Conservation (phyloP, 2,113 vertebrate genomes). For the Taurulus bubalis region DNA sequence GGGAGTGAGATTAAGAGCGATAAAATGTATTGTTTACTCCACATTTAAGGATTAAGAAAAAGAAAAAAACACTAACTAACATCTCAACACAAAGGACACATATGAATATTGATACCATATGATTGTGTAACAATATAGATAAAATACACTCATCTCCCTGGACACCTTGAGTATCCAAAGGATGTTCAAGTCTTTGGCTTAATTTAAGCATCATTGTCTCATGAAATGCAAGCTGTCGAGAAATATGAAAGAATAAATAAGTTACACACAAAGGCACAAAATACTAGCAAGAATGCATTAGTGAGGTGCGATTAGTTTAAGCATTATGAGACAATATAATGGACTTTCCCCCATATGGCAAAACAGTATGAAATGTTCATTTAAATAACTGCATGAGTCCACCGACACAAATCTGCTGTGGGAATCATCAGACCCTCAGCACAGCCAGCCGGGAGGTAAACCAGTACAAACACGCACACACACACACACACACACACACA, state of each 20-base stretch:
- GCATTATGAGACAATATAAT: not conserved
- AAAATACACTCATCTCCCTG: not conserved
- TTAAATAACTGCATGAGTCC: not conserved
- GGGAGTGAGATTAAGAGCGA: conserved; percentile 20
- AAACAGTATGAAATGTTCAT: conserved; percentile 1
- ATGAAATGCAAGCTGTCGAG: not conserved
- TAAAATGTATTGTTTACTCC: conserved; percentile 19
- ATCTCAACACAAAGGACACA: no score
- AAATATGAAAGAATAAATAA: not conserved
- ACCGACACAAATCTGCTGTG: not conserved
- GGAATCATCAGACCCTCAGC: conserved; percentile 24
- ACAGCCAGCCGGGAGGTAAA: conserved; percentile 9
- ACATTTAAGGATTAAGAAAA: not conserved
- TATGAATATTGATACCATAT: no score
- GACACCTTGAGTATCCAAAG: not conserved
- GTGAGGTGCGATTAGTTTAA: not conserved
- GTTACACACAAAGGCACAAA: not conserved
- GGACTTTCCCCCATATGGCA: not conserved
- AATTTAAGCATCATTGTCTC: not conserved
- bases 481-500: conserved; percentile 22
- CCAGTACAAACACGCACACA: conserved; percentile 18
- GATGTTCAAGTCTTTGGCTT: not conserved
- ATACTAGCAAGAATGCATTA: not conserved
- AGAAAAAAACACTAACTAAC: no score
- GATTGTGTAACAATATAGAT: no score